Percentiles rank a stretch among this genome's conserved stretches.
phyloP scores from a whole-genome alignment of 2,113 vertebrate genomes.

The Petaurus breviceps region DNA sequence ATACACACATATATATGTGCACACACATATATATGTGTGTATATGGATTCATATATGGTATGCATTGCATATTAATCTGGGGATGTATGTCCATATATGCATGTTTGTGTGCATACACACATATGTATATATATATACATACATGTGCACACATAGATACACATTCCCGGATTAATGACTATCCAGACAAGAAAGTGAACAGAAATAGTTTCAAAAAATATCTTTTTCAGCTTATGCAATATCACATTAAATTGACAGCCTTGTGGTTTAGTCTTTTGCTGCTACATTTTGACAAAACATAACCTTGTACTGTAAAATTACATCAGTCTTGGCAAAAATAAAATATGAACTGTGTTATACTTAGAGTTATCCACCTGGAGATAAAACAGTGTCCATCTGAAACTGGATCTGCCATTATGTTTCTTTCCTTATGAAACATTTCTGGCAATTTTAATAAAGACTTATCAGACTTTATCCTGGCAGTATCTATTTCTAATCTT shows the following conservation, averaged over 20 bases:
- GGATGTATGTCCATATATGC: too few species aligned
- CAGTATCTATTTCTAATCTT: slow-evolving; percentile 19
- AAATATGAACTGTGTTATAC: neutral
- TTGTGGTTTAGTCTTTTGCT: slow-evolving; percentile 22
- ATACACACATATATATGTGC: too few species aligned
- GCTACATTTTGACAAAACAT: slow-evolving; percentile 33
- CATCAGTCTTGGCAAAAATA: neutral
- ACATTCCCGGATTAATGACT: neutral
- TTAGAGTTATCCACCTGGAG: neutral
- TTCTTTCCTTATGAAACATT: neutral
- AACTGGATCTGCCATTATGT: neutral
- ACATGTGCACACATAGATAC: neutral
- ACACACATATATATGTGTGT: too few species aligned
- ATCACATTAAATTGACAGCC: neutral
- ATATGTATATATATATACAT: neutral
- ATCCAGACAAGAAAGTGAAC: neutral
- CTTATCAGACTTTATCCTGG: neutral
- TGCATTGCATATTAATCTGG: too few species aligned
- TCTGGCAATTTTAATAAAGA: neutral
- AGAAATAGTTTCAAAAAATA: neutral
- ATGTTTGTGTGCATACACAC: neutral
- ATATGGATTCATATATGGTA: too few species aligned
- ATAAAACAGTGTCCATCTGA: neutral
- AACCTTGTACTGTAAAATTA: slow-evolving; percentile 3
- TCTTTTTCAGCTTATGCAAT: neutral